These are phyloP conservation scores for Xyrichtys novacula DNA, from an alignment of 2,797 vertebrate species.

Conservation along the genomic window DNA sequence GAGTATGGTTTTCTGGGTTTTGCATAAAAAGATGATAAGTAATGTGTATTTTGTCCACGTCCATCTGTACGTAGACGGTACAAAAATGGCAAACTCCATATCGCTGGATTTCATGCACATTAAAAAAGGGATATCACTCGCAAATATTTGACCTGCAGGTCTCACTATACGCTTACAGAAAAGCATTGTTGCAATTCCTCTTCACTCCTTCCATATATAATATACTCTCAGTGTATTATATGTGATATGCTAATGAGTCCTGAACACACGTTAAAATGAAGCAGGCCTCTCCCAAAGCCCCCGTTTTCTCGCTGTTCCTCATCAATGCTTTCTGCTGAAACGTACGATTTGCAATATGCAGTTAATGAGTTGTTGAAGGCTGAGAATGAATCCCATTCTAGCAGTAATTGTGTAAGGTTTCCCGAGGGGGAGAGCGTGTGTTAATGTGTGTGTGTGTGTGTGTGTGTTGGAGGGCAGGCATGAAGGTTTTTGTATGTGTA, in stretches of 20 bases:
- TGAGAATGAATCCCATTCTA: conserved; percentile 87
- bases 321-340: conserved; percentile 87
- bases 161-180: conserved; percentile 3
- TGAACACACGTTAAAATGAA: conserved; percentile 63
- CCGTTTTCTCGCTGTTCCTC: conserved; percentile 79
- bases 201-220: conserved; percentile 16
- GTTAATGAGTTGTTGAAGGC: conserved; percentile 88
- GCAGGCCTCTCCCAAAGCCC: conserved; percentile 61
- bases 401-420: conserved; percentile 84
- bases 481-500: not conserved
- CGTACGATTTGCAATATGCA: conserved; percentile 85
- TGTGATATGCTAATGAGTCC: conserved; percentile 76
- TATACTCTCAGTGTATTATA: conserved; percentile 45
- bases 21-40: not conserved
- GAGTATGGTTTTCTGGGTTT: not conserved
- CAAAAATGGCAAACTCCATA: not conserved
- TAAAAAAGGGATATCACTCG: conserved; percentile 28
- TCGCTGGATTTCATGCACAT: conserved; percentile 19
- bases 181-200: conserved; percentile 8
- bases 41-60: not conserved
- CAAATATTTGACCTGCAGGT: conserved; percentile 38
- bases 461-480: not conserved
- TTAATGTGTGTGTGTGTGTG: conserved; percentile 16
- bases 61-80: not conserved
- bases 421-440: conserved; percentile 56